Base-by-base conservation (phyloP, 1,140 invertebrate genomes). In the Diprion similis region DNA sequence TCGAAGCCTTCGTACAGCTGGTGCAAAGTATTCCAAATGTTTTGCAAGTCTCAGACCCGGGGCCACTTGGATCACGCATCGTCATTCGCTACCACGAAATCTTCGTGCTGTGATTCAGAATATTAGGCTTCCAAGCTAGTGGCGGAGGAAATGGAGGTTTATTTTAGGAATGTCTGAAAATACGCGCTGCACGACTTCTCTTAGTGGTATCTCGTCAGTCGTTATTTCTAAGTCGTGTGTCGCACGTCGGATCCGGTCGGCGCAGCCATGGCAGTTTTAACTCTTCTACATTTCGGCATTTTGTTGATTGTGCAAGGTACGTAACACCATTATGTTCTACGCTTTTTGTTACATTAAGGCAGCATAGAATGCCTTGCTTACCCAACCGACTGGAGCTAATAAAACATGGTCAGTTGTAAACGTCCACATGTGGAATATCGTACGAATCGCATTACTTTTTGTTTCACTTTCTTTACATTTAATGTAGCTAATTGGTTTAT, bases 151-250 rank as follows among this genome's bases (percentile, higher is more conserved):
- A 78, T 74, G 75, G 19, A 46, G 66, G 72, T 82, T 81, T 82
- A 82, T 82, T 81, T 82, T 80, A 74, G 69, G 81, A 75, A 75
- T 71, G 68, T 81, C 79, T 80, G 78, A 81, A 82, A 82, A 82
- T 82, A 82, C 78, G 68, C 75, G 11, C 67, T 17, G 68, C 74
- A 45, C 51, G 70, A 51, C 18, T 46, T 59, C 51, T 59, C 51
- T 59, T 59, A 6, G 9, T 17, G 24, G 51, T 59, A 59, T 15
- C 51, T 59, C 51, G 51, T 59, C 51, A 59, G 51, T 59, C 51
- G 51, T 59, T 59, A 59, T 59, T 59, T 59, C n/a, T 17, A 59
- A 59, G 51, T 9, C 51, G 51, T 59, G 9, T 59, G 51, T 59
- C 9, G 51, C 51, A 59, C 51, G 51, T 59, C 51, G 51, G 51